phyloP scores from a whole-genome alignment of 2,888 invertebrate species.

The Spodoptera picta region DNA sequence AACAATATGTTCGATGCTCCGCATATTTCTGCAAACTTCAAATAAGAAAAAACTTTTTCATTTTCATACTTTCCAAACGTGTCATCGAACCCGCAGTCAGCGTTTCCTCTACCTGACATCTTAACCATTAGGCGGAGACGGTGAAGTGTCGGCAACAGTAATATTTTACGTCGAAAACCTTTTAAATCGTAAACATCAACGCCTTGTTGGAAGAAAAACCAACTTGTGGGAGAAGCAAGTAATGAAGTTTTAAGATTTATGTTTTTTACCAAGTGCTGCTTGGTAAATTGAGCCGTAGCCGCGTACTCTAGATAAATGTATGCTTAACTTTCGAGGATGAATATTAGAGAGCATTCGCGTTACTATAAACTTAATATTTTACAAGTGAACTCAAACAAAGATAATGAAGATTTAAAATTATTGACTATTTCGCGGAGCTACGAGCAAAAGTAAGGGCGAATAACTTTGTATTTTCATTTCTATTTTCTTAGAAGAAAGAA shows the following conservation, averaged over 20 bases:
- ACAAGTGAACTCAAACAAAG: no score
- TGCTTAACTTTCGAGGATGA: conserved; percentile 30
- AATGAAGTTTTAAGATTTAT: conserved; percentile 83
- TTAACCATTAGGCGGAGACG: conserved; percentile 63
- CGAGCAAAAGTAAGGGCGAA: no score
- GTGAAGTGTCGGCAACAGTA: conserved; percentile 76
- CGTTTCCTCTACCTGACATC: conserved; percentile 62
- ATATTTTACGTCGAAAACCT: conserved; percentile 85
- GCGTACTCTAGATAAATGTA: conserved; percentile 42
- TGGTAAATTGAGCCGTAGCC: conserved; percentile 50
- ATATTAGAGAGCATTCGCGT: conserved; percentile 24
- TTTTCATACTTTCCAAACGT: conserved; percentile 36
- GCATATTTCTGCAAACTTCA: conserved; percentile 25
- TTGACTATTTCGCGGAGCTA: no score
- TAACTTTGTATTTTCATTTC: no score
- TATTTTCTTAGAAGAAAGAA: no score
- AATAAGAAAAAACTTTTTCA: conserved; percentile 41
- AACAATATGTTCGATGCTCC: conserved; percentile 1
- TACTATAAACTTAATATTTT: conserved; percentile 14
- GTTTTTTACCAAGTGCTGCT: conserved; percentile 69
- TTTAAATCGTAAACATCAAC: conserved; percentile 85
- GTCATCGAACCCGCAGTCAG: conserved; percentile 56
- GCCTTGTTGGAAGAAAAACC: conserved; percentile 76
- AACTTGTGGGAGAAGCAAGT: conserved; percentile 72
- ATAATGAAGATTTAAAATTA: no score